phyloP scores from a whole-genome alignment of 2,888 invertebrate species.

The Elysia crispata region DNA sequence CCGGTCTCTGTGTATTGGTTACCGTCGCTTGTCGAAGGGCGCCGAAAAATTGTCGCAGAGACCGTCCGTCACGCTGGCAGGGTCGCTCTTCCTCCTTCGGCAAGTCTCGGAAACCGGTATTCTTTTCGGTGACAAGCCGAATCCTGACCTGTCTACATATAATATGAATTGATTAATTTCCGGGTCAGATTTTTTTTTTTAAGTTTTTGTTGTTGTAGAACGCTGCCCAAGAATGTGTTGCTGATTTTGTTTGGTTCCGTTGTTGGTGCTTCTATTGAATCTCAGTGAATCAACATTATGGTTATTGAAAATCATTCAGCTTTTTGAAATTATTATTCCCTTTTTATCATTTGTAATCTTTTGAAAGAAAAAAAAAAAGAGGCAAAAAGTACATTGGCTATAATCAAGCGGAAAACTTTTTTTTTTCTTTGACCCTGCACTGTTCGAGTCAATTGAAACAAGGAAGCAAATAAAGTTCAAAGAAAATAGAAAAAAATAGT shows the following conservation, averaged over 20 bases:
- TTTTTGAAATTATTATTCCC: no score
- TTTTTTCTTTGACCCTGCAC: no score
- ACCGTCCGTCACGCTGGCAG: conserved; percentile 40
- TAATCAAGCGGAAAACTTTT: no score
- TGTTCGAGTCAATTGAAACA: no score
- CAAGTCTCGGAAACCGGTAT: conserved; percentile 14
- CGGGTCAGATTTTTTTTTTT: not conserved
- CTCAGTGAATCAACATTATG: no score
- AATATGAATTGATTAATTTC: conserved; percentile 46
- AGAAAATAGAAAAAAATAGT: no score
- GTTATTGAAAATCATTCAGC: no score
- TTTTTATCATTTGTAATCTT: no score
- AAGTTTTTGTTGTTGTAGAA: not conserved
- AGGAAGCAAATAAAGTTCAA: no score
- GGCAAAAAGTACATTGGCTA: no score
- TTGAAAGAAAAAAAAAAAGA: no score
- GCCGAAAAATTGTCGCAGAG: conserved; percentile 42
- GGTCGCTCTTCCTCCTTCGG: conserved; percentile 36
- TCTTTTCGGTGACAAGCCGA: conserved; percentile 36
- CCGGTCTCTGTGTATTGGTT: conserved; percentile 52
- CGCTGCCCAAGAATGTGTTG: not conserved
- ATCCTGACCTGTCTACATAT: conserved; percentile 37
- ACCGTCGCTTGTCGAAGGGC: conserved; percentile 51
- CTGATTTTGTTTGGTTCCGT: not conserved
- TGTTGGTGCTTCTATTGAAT: not conserved